A percentile compares a stretch with the other conserved stretches of the same genome.
phyloP scores from a whole-genome alignment of 2,113 vertebrate genomes.

The Odocoileus virginianus region DNA sequence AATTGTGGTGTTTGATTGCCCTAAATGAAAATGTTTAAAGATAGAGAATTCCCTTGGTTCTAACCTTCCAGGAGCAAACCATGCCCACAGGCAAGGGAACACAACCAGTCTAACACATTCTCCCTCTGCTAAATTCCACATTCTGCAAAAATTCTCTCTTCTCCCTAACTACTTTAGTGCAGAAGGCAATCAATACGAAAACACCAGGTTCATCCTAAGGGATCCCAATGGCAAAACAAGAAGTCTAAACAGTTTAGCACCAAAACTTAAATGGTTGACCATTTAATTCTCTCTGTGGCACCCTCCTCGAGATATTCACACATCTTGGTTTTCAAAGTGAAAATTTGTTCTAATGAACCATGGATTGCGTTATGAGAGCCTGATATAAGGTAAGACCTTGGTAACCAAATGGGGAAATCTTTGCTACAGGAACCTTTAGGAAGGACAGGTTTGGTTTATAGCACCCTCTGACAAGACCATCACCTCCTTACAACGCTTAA shows the following conservation, averaged over 20 bases:
- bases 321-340: conserved; percentile 14
- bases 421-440: background rate
- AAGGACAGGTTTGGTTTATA: background rate
- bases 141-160: conserved; percentile 47
- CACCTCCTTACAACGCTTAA: background rate
- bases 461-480: background rate
- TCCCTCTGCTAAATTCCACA: conserved; percentile 46
- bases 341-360: background rate
- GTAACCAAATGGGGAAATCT: background rate
- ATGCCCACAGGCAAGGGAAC: conserved; percentile 49
- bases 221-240: conserved; percentile 20
- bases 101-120: conserved; percentile 7
- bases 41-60: conserved; percentile 62
- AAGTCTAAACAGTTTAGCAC: conserved; percentile 7
- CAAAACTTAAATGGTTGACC: background rate
- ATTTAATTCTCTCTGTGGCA: background rate
- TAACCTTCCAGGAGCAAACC: conserved; percentile 67
- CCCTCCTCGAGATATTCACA: background rate
- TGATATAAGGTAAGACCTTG: background rate
- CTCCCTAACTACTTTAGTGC: conserved; percentile 40
- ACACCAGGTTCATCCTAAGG: background rate
- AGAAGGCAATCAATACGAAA: conserved; percentile 48
- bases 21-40: conserved; percentile 70
- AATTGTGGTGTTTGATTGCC: conserved; percentile 63
- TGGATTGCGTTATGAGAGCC: background rate